These are phyloP conservation scores for Epinotia bilunana DNA, from an alignment of 2,888 invertebrate genomes.

Conservation along the genomic window DNA sequence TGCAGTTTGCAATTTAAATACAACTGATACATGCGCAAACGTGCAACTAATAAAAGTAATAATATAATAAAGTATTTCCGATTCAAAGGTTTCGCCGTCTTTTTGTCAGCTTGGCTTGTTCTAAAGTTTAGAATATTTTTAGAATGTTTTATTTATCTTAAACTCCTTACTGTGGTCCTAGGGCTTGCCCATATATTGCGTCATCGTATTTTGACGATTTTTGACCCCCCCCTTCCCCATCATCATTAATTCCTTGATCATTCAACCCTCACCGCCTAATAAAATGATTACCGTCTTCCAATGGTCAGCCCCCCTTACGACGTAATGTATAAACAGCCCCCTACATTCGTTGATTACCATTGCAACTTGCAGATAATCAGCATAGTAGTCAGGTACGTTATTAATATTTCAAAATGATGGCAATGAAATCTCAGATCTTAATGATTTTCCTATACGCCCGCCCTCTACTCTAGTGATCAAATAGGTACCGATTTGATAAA, in stretches of 20 bases:
- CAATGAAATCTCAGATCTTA: conserved; percentile 28
- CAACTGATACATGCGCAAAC: conserved; percentile 25
- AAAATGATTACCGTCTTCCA: no score
- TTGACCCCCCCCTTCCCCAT: no score
- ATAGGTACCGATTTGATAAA: conserved; percentile 23
- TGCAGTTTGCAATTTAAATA: conserved; percentile 42
- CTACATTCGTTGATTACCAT: background rate
- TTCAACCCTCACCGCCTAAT: no score
- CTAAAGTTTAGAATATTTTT: background rate
- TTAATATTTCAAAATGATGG: conserved; percentile 28
- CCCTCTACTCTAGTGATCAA: conserved; percentile 13
- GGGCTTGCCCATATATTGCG: no score
- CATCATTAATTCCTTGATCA: no score
- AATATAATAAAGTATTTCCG: conserved; percentile 24
- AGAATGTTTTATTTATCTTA: background rate
- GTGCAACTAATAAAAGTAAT: conserved; percentile 24
- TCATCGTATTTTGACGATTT: no score
- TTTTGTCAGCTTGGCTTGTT: no score
- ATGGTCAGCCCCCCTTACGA: no score
- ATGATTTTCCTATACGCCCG: conserved; percentile 36
- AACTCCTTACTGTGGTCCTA: background rate
- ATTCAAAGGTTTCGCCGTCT: conserved; percentile 22
- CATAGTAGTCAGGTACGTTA: background rate
- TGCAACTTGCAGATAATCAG: background rate
- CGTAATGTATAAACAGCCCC: no score